Evolutionary conservation across 2,888 invertebrate species (phyloP), one percentile per base, ranked within the genome.

Genomic region (Pseudococcus jackbeardsleyi): DNA sequence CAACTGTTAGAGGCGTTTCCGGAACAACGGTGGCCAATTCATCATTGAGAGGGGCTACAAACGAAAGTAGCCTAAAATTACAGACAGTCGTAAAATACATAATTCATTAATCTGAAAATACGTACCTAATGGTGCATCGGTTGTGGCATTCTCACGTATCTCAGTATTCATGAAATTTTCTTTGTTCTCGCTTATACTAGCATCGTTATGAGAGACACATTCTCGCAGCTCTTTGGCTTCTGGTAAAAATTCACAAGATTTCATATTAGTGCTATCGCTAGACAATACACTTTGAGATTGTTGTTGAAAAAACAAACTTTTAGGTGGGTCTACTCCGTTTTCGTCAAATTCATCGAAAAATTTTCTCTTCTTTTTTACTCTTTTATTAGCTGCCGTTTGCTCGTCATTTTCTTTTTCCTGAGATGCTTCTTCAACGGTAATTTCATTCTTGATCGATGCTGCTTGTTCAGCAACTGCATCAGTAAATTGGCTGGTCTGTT

Each of bases 321-420:
- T 86, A 64, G 86, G 15, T 9, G 68, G 46, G 9, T 77, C 77
- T 17, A n/a, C 17, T 68, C 72, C 86, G 48, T 9, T 46, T 39
- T 68, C 22, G 11, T 72, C 86, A 19, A 64, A 59, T 39, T 68
- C 59, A 48, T 68, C 86, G 17, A 86, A 86, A 46, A 86, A 86
- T 86, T 86, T 86, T 11, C 86, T 64, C n/a, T 86, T 86, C 68
- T 86, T 86, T 19, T 86, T 86, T 17, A 86, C 48, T 11, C 86
- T 33, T 46, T 86, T 86, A 15, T 42, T 86, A 8, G 54, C 54
- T 15, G 54, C 54, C 15, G 15, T 33, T 50, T 59, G 85, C 22
- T 54, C 85, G 39, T 59, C 33, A 7, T 22, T 33, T 54, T 85
- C 59, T 0, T 59, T 54, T 8, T 54, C 54, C 15, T 22, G 26